Evolutionary conservation across 2,888 invertebrate genomes (phyloP).

Genomic region (Rhingia rostrata): DNA sequence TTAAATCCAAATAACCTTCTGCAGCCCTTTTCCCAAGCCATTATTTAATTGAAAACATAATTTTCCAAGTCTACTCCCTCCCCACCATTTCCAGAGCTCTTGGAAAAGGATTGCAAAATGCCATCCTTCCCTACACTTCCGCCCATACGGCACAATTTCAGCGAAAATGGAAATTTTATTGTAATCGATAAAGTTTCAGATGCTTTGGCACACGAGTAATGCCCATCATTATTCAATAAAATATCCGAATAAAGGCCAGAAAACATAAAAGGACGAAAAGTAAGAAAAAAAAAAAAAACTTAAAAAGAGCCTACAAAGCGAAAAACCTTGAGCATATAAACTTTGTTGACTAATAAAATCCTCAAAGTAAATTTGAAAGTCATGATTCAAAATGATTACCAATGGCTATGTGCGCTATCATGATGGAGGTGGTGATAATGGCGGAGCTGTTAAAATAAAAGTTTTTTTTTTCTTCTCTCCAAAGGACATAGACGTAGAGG

Average conservation of each 20-base stretch:
- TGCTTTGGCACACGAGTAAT: conserved; percentile 44
- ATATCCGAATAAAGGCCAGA: conserved; percentile 3
- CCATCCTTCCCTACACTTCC: background rate
- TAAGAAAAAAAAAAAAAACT: background rate
- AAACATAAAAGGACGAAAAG: background rate
- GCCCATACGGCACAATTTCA: conserved; percentile 26
- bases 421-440: conserved; percentile 51
- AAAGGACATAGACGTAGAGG: conserved; percentile 12
- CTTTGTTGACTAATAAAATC: conserved; percentile 69
- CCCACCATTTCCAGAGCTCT: background rate
- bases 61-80: conserved; percentile 25
- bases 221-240: conserved; percentile 49
- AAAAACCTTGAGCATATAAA: conserved; percentile 47
- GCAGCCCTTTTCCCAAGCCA: background rate
- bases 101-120: conserved; percentile 17
- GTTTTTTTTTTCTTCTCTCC: conserved; percentile 21
- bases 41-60: conserved; percentile 33
- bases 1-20: conserved; percentile 38
- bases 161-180: conserved; percentile 59
- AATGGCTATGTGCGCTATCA: conserved; percentile 51
- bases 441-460: conserved; percentile 42
- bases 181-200: conserved; percentile 65
- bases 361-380: conserved; percentile 58
- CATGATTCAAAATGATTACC: conserved; percentile 55
- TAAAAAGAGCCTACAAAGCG: conserved; percentile 16